Percentiles rank a stretch among this genome's conserved stretches.
Conservation (phyloP, 2,797 vertebrate genomes). For the Hyperoplus immaculatus region DNA sequence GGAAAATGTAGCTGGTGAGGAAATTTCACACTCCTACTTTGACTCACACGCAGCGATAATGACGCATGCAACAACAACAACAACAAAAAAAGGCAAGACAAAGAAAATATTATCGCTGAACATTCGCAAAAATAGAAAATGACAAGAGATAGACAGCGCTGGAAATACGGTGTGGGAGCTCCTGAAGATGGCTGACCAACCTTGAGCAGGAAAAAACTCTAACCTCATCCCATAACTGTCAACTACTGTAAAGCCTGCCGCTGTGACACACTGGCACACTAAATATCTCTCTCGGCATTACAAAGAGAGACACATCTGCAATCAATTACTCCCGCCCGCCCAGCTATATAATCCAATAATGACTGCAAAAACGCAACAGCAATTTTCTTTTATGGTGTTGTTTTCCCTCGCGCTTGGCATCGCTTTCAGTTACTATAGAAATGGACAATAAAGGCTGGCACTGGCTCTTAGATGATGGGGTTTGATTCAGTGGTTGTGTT, state of each 20-base stretch:
- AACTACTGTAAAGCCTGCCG: constrained; percentile 29
- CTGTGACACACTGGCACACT: constrained; percentile 66
- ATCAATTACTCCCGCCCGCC: constrained; percentile 76
- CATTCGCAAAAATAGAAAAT: constrained; percentile 34
- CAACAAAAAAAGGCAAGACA: constrained; percentile 6
- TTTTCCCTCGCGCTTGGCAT: constrained; percentile 68
- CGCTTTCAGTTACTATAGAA: constrained; percentile 70
- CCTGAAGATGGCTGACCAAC: constrained; percentile 61
- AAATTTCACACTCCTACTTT: constrained; percentile 5
- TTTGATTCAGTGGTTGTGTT: constrained; percentile 28
- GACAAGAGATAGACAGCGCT: constrained; percentile 41
- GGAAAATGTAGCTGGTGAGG: background rate
- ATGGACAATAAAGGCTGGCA: constrained; percentile 49
- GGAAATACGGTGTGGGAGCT: constrained; percentile 46
- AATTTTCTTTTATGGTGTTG: constrained; percentile 79
- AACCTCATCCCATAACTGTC: constrained; percentile 62
- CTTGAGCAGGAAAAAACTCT: constrained; percentile 61
- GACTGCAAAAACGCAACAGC: constrained; percentile 68
- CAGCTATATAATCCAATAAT: constrained; percentile 75
- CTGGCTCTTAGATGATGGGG: constrained; percentile 7
- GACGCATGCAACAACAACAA: background rate
- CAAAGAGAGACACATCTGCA: constrained; percentile 72
- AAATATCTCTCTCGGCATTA: constrained; percentile 68
- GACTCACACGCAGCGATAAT: constrained; percentile 21
- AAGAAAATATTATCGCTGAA: constrained; percentile 17